Percentiles rank a stretch among this genome's conserved stretches.
These are phyloP conservation scores for Notechis scutatus DNA, from an alignment of 2,113 vertebrate genomes.

Conservation along the genomic window DNA sequence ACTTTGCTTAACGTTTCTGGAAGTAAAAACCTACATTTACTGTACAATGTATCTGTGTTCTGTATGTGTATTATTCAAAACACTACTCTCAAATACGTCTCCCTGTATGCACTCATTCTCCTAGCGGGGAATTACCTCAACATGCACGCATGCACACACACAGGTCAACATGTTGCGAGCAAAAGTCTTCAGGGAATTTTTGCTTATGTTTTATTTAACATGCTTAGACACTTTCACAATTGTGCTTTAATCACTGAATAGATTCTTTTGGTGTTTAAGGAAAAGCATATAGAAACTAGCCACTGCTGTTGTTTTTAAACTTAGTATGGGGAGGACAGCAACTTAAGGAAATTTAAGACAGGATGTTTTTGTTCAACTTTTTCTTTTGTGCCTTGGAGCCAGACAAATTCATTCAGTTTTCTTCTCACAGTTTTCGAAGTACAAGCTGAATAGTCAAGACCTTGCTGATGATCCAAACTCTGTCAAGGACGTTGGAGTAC, in stretches of 20 bases:
- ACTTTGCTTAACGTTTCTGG: too few relatives aligned
- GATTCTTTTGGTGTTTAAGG: not conserved
- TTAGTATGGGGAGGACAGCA: not conserved
- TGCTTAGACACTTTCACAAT: not conserved
- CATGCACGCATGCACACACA: not conserved
- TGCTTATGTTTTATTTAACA: not conserved
- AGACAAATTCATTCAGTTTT: not conserved
- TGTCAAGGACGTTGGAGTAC: too few relatives aligned
- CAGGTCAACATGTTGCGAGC: not conserved
- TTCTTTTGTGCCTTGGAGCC: not conserved
- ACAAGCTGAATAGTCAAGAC: too few relatives aligned
- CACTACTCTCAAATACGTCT: too few relatives aligned
- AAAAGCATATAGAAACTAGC: not conserved
- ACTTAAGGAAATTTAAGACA: not conserved
- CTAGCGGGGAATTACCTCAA: too few relatives aligned
- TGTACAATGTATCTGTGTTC: too few relatives aligned
- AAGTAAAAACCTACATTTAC: too few relatives aligned
- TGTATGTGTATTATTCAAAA: too few relatives aligned
- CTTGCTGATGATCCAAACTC: too few relatives aligned
- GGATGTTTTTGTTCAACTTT: not conserved
- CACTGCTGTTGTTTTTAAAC: not conserved
- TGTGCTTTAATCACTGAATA: not conserved
- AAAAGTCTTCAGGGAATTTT: not conserved
- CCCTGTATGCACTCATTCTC: too few relatives aligned
- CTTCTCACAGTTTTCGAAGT: not conserved